phyloP scores from a whole-genome alignment of 2,113 vertebrate species.

The Bubo scandiacus region DNA sequence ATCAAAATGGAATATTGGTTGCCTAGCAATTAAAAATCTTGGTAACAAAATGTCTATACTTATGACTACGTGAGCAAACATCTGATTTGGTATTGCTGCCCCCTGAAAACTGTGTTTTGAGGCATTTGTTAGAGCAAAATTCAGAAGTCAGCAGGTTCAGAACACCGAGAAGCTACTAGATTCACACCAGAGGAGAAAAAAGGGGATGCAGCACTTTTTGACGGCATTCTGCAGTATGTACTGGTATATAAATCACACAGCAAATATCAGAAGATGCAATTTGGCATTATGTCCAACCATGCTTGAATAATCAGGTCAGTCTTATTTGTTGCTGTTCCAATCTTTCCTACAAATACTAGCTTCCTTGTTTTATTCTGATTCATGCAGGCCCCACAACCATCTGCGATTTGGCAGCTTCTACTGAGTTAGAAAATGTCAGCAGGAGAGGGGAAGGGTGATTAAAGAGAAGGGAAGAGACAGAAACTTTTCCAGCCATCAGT shows the following conservation, averaged over 20 bases:
- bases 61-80: neutral
- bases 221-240: neutral
- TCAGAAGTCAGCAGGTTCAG: neutral
- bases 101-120: neutral
- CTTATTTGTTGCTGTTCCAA: slow-evolving; percentile 33
- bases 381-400: neutral
- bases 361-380: slow-evolving; percentile 39
- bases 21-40: neutral
- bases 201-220: neutral
- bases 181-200: neutral
- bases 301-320: slow-evolving; percentile 31
- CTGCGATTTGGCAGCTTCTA: slow-evolving; percentile 45
- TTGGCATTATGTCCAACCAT: neutral
- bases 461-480: slow-evolving; percentile 33
- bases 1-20: neutral
- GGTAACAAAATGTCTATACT: neutral
- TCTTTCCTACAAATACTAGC: slow-evolving; percentile 20
- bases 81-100: neutral
- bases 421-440: slow-evolving; percentile 24
- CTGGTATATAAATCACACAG: neutral
- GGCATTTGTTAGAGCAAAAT: neutral
- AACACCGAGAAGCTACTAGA: neutral
- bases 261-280: neutral
- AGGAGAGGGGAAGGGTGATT: neutral
- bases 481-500: slow-evolving; percentile 23